Base-by-base conservation (phyloP, 2,113 vertebrate genomes). In the Cephalopterus ornatus region DNA sequence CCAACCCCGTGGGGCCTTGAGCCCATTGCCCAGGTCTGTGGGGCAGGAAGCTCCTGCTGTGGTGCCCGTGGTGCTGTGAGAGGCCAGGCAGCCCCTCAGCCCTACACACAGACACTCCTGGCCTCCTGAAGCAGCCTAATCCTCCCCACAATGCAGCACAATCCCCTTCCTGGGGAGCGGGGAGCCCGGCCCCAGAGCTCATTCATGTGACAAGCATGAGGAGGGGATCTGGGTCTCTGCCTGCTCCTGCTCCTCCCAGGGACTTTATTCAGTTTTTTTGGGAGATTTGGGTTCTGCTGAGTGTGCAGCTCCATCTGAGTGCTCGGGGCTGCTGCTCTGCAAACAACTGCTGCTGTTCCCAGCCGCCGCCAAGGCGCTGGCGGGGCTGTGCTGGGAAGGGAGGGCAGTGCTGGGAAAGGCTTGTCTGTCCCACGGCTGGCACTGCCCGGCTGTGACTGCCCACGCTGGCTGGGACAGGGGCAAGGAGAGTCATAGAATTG, bases 151-250 rank as follows among this genome's bases (percentile, higher is more conserved):
- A 96, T 39, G 46, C 37, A 8, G 75, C 89, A 63, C 96, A 95
- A 96, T 97, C 94, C 88, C 83, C 9, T 53, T 75, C 85, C 41
- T 52, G 71, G 91, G 16, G 65, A 14, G 77, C 33, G 66, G 53
- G 77, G 76, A 89, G 95, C 76, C 66, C 9, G 3, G 84, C 85
- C 13, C 3, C 62, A 56, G 94, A 97, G 97, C 97, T 92, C 66
- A 88, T 89, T 96, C 98, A 94, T 84, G 96, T 90, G 97, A 97
- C 92, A 74, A 30, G 88, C 97, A 95, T 89, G 90, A 96, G 95
- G 74, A 93, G 84, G 19, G 87, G 97, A 94, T 94, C 96, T 91
- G 94, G 39, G 83, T 91, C 62, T 88, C 61, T 92, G 90, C 93
- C 70, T 3, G 62, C 75, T 93, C 73, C 1, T 4, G 66, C 72